Base-by-base conservation (phyloP, 2,888 invertebrate genomes). In the Hirtodrosophila confusa region DNA sequence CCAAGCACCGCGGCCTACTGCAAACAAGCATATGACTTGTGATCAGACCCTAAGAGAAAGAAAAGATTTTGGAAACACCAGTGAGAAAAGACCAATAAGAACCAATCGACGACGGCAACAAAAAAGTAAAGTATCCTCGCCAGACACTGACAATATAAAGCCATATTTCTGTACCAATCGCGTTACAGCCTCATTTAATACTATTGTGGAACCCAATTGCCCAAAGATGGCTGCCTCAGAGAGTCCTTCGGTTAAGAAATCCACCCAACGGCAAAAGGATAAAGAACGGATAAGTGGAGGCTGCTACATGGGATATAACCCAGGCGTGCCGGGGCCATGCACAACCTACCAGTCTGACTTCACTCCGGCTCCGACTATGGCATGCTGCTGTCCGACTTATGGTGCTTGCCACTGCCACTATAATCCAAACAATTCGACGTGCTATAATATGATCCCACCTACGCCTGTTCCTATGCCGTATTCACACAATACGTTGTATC, bases 281-380 rank as follows among this genome's bases (percentile, higher is more conserved):
- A 5, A 5, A n/a, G 1, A 4, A 0, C 72, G 72, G 0, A 33
- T 51, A 10, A 10, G 24, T 8, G 76, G 73, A 2, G 75, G 76
- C 8, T 50, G 45, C 7, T 36, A 10, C 17, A 45, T 11, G 6
- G 51, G 39, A 9, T 29, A 10, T 6, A 45, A 43, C 37, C 3
- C 23, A 2, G 0, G 3, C 4, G 10, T n/a, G 12, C 1, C 9
- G 0, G 0, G 23, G 3, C 7, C 41, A 1, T 4, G 5, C 29
- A 39, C 66, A 1, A 35, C 50, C 9, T 69, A 75, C 12, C 60
- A 72, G 10, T 11, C 5, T 4, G 57, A 72, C 17, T 75, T 37
- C 23, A 6, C 0, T 23, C 31, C 11, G 27, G 27, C 6, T 27
- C 5, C 27, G 6, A 3, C 5, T 7, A 10, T 3, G 12, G 0